A percentile compares a stretch with the other conserved stretches of the same genome.
Conservation (phyloP, 2,888 invertebrate genomes). For the Stenodera caucasica region DNA sequence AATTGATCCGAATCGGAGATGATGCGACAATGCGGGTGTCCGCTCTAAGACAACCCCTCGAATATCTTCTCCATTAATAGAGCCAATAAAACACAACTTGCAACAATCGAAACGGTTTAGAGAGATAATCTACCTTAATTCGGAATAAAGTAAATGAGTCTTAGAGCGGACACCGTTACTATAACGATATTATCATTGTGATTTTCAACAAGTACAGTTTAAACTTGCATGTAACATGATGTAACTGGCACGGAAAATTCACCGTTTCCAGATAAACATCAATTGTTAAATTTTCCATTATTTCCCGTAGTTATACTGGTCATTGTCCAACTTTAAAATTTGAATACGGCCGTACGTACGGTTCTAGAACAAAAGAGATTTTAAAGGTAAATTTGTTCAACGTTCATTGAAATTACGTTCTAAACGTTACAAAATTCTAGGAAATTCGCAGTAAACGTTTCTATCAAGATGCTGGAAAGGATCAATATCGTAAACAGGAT, state of each 20-base stretch:
- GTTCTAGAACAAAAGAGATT: constrained; percentile 70
- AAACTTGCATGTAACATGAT: not conserved
- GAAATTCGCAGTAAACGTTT: constrained; percentile 56
- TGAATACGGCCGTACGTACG: constrained; percentile 71
- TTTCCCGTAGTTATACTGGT: constrained; percentile 66
- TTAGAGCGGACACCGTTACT: too few species aligned
- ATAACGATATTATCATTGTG: not conserved
- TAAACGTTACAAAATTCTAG: too few species aligned
- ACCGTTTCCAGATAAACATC: not conserved
- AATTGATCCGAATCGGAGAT: not conserved
- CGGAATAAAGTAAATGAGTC: too few species aligned
- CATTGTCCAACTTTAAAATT: constrained; percentile 73
- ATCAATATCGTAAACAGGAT: constrained; percentile 61
- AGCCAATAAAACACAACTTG: too few species aligned
- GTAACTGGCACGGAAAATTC: not conserved
- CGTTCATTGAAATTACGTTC: too few species aligned
- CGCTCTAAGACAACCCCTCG: too few species aligned
- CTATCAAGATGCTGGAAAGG: constrained; percentile 57
- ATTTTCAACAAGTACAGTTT: not conserved
- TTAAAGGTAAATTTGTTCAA: constrained; percentile 61
- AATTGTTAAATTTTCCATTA: constrained; percentile 8
- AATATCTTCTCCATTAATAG: too few species aligned
- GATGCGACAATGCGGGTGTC: too few species aligned
- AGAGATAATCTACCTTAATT: not conserved
- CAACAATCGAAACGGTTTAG: too few species aligned